Evolutionary conservation across 2,113 vertebrate genomes (phyloP).

Genomic region (Amia ocellicauda): DNA sequence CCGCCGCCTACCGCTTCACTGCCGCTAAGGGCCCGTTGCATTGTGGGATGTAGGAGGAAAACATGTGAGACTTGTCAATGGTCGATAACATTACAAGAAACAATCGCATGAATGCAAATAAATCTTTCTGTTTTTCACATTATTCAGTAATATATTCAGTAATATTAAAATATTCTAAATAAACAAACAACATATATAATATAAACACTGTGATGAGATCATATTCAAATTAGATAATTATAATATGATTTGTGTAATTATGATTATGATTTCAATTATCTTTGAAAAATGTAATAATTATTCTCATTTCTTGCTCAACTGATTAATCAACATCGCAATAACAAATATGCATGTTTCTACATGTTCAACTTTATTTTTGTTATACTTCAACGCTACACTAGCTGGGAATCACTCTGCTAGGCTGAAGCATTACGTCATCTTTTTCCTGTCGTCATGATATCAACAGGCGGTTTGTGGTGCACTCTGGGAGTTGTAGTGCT

Average conservation of each 20-base stretch:
- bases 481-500: conserved; percentile 37
- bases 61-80: no score
- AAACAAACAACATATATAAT: not conserved
- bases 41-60: conserved; percentile 24
- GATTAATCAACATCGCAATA: no score
- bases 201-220: not conserved
- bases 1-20: conserved; percentile 33
- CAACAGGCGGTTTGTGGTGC: conserved; percentile 7
- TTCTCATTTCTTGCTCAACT: no score
- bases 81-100: no score
- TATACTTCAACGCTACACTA: not conserved
- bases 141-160: conserved; percentile 6
- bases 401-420: not conserved
- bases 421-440: conserved; percentile 22
- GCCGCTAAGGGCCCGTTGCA: conserved; percentile 13
- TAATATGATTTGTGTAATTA: no score
- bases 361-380: not conserved
- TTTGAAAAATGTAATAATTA: no score
- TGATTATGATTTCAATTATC: no score
- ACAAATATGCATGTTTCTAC: not conserved
- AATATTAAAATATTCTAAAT: not conserved
- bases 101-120: no score
- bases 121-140: no score
- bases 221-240: no score
- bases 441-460: conserved; percentile 1